Base-by-base conservation (phyloP, 2,113 vertebrate genomes). In the Oenanthe oenanthe region DNA sequence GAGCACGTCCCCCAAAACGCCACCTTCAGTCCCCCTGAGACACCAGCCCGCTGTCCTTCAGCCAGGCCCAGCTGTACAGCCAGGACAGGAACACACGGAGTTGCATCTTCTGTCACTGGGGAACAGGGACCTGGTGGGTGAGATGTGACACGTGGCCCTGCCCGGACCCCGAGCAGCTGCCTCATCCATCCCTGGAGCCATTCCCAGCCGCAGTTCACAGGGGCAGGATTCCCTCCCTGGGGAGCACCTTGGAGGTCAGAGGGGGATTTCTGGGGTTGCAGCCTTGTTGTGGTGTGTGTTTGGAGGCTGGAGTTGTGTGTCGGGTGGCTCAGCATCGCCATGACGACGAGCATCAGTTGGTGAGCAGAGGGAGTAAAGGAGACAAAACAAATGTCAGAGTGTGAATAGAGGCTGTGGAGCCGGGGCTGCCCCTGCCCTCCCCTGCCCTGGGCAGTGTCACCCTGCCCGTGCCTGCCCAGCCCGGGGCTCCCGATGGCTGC, bases 361-460 rank as follows among this genome's bases (percentile, higher is more conserved):
- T 97, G 98, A 98, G 92, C 85, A 93, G 97, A 93, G 78, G 95
- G 97, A 97, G 94, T 86, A 92, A 96, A 95, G 91, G 89, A 96
- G 22, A 56, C 96, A 57, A 60, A 92, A 93, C 92, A 97, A 97
- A 98, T 98, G 97, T 97, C 98, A 97, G 94, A 4, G 85, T 29
- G 19, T 60, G 47, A 80, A 85, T 14, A 45, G 95, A 73, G 54
- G 77, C 73, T 4, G 76, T 24, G 66, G 50, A 32, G 91, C 91
- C 2, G 6, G 63, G 62, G 40, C 78, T 75, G 61, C 6, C 77
- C 50, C 21, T 32, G 51, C 28, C 71, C 17, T 4, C 45, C 38
- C 56, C 10, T 32, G 51, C 32, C 77, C 68, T 7, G 68, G 45
- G 36, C 28, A 15, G 1, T 5, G 36, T 2, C 43, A 32, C 60